Percentiles rank a stretch among this genome's conserved stretches.
These are phyloP conservation scores for Prunella fulvescens DNA, from an alignment of 2,113 vertebrate species.

Conservation along the genomic window DNA sequence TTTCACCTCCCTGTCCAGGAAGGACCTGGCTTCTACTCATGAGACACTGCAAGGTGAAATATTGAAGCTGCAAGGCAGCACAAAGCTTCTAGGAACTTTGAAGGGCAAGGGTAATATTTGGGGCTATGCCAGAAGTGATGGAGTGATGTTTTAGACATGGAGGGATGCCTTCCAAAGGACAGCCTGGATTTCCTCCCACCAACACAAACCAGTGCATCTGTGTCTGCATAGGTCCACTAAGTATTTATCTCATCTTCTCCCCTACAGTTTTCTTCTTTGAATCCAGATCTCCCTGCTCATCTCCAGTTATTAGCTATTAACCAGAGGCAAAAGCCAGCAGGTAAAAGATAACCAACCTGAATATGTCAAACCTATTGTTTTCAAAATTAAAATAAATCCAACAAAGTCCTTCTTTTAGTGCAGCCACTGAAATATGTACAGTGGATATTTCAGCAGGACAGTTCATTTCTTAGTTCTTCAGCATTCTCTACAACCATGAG, in stretches of 20 bases:
- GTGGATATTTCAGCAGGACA: not conserved
- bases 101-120: not conserved
- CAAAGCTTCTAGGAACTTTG: not conserved
- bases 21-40: not conserved
- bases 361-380: not conserved
- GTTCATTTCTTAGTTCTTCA: not conserved
- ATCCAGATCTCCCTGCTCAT: not conserved
- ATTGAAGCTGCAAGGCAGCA: not conserved
- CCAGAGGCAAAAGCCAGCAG: not conserved
- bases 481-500: not conserved
- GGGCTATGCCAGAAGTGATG: not conserved
- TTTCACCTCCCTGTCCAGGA: not conserved
- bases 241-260: not conserved
- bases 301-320: not conserved
- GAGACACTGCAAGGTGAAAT: not conserved
- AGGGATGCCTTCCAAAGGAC: not conserved
- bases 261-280: not conserved
- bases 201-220: not conserved
- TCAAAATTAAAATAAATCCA: not conserved
- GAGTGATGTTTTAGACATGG: not conserved
- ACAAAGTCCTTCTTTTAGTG: not conserved
- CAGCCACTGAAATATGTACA: not conserved
- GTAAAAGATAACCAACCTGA: not conserved
- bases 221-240: not conserved
- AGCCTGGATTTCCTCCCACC: not conserved